These are phyloP conservation scores for Halcyon senegalensis DNA, from an alignment of 2,113 vertebrate genomes.

Conservation along the genomic window DNA sequence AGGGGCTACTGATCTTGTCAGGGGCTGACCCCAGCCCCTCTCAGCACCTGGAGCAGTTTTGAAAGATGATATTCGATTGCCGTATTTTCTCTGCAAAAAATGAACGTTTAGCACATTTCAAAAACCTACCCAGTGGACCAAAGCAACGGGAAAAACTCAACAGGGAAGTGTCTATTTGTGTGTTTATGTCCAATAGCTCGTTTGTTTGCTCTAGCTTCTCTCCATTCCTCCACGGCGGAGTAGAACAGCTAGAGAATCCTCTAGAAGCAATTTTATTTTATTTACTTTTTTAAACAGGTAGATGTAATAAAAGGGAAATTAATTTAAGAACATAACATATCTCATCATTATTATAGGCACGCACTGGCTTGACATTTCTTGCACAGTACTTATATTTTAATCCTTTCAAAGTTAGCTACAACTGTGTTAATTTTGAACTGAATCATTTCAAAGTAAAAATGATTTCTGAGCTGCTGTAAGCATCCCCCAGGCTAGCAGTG, in stretches of 20 bases:
- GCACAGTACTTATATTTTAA: not conserved
- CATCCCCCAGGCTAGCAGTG: not conserved
- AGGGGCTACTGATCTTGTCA: not conserved
- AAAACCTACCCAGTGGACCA: not conserved
- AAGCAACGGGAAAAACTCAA: not conserved
- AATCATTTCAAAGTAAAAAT: not conserved
- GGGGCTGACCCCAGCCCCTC: not conserved
- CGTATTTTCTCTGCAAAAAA: not conserved
- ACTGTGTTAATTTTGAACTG: not conserved
- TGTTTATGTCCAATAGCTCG: not conserved
- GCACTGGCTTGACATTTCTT: not conserved
- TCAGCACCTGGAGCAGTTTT: not conserved
- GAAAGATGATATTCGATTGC: not conserved
- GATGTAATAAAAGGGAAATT: not conserved
- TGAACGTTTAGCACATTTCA: not conserved
- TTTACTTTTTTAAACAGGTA: not conserved
- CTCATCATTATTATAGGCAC: not conserved
- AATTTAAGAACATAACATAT: not conserved
- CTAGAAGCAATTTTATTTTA: not conserved
- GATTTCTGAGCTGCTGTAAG: not conserved
- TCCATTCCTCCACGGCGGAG: not conserved
- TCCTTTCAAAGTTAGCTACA: not conserved
- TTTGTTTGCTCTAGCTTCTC: not conserved
- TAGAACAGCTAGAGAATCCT: not conserved
- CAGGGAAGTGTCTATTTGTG: not conserved